Percentiles rank a stretch among this genome's conserved stretches.
These are phyloP conservation scores for Chamaea fasciata DNA, from an alignment of 2,113 vertebrate genomes.

Conservation along the genomic window DNA sequence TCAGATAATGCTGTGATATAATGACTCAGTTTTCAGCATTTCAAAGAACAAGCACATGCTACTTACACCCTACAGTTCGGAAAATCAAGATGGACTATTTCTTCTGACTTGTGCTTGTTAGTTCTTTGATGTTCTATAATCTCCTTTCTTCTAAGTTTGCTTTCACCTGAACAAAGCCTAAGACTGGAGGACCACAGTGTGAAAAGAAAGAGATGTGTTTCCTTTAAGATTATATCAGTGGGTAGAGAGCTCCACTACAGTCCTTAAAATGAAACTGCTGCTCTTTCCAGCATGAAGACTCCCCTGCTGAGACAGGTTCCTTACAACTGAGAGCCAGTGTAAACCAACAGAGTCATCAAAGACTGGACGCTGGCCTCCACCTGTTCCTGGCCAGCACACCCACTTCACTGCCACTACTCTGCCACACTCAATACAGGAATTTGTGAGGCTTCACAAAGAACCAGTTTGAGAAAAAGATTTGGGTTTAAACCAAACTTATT, in stretches of 20 bases:
- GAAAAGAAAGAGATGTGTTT: background rate
- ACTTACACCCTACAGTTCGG: background rate
- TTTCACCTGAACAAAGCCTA: background rate
- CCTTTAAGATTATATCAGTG: background rate
- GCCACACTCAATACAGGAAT: fast-evolving
- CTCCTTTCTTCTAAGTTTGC: background rate
- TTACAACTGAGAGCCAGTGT: background rate
- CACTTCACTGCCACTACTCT: background rate
- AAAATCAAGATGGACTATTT: background rate
- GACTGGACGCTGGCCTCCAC: background rate
- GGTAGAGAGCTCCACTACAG: background rate
- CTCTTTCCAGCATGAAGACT: background rate
- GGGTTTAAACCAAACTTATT: background rate
- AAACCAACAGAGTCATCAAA: background rate
- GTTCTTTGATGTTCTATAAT: background rate
- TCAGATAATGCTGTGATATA: background rate
- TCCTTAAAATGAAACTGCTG: background rate
- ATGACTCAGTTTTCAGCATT: background rate
- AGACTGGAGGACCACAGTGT: background rate
- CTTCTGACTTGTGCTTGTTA: background rate
- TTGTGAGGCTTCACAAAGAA: background rate
- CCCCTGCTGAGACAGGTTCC: background rate
- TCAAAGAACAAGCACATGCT: background rate
- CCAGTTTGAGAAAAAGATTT: background rate
- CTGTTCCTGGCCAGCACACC: background rate